These are phyloP conservation scores for Notechis scutatus DNA, from an alignment of 2,113 vertebrate species.

Conservation along the genomic window DNA sequence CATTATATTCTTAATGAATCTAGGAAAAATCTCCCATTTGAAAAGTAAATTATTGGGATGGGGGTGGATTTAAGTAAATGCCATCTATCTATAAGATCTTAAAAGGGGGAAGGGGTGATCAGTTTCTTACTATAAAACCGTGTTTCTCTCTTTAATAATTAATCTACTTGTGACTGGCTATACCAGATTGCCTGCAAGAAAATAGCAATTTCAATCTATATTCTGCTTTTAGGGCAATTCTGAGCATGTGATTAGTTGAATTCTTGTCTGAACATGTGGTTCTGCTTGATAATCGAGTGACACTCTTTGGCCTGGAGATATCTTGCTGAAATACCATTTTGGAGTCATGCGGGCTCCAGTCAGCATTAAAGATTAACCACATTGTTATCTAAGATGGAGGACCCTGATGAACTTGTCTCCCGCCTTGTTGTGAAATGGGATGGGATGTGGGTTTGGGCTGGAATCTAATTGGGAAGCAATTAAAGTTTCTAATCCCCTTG, in stretches of 20 bases:
- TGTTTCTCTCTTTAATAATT: background rate
- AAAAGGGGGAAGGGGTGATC: background rate
- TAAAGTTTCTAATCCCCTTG: background rate
- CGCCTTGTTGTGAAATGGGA: background rate
- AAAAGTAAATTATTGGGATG: background rate
- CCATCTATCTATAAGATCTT: background rate
- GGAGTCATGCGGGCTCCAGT: background rate
- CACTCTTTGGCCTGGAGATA: slow-evolving; percentile 1
- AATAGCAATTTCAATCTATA: background rate
- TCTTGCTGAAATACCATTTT: slow-evolving; percentile 18
- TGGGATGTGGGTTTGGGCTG: background rate
- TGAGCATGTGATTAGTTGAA: background rate
- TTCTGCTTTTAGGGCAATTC: slow-evolving; percentile 5
- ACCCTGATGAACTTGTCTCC: background rate
- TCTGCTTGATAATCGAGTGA: slow-evolving; percentile 3
- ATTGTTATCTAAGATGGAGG: slow-evolving; percentile 8
- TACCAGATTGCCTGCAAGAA: background rate
- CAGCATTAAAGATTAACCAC: background rate
- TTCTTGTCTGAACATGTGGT: background rate
- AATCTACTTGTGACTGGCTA: background rate
- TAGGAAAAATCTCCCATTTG: background rate
- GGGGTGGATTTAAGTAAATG: background rate
- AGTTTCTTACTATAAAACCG: background rate
- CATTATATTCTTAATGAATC: background rate
- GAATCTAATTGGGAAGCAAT: slow-evolving; percentile 9